Percentiles rank a stretch among this genome's conserved stretches.
phyloP scores from a whole-genome alignment of 2,888 invertebrate genomes.

The Caenorhabditis sp. region DNA sequence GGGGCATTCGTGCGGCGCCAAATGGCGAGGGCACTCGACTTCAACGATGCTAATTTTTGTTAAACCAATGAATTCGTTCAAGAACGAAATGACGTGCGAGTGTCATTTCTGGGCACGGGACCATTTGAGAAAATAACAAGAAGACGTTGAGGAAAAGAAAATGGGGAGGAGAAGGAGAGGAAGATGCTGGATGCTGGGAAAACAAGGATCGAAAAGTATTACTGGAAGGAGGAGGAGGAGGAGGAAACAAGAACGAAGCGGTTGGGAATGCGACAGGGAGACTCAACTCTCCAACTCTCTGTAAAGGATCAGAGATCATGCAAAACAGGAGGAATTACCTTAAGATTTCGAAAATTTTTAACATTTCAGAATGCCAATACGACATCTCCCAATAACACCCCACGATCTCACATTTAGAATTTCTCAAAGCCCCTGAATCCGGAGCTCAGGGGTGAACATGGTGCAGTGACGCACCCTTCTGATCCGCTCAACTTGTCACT shows the following conservation, averaged over 20 bases:
- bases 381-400: no score
- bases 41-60: conserved; percentile 56
- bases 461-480: conserved; percentile 18
- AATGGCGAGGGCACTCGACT: conserved; percentile 8
- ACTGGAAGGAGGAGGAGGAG: background rate
- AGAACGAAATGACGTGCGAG: conserved; percentile 40
- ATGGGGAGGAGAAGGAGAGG: background rate
- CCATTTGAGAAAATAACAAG: conserved; percentile 3
- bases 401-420: no score
- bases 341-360: no score
- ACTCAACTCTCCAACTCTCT: background rate
- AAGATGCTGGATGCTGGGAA: no score
- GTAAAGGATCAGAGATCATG: conserved; percentile 19
- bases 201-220: conserved; percentile 33
- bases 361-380: no score
- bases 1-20: no score
- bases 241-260: no score
- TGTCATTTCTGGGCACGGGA: conserved; percentile 45
- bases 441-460: no score
- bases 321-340: conserved; percentile 17
- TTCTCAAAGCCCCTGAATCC: no score
- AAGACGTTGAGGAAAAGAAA: background rate
- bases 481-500: conserved; percentile 1
- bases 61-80: conserved; percentile 54
- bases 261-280: no score